These are phyloP conservation scores for Aphrocallistes beatrix DNA, from an alignment of 37 sponge, comb jelly and placozoan genomes.

Conservation along the genomic window DNA sequence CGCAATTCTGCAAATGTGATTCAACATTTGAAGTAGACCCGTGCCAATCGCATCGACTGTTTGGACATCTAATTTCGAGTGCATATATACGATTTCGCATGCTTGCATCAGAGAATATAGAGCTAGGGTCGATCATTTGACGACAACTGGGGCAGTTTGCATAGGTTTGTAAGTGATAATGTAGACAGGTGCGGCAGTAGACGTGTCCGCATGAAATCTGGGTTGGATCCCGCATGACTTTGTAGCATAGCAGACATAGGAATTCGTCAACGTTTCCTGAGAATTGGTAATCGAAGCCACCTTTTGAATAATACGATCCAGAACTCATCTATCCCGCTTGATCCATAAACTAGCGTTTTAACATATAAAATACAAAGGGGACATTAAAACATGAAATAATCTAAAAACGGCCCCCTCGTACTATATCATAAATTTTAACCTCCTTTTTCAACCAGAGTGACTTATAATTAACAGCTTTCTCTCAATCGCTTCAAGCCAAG, in stretches of 20 bases:
- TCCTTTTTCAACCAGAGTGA: no score
- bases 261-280: neutral
- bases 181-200: neutral
- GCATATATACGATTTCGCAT: neutral
- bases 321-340: no score
- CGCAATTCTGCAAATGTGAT: no score
- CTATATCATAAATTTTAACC: no score
- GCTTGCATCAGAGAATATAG: neutral
- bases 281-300: neutral
- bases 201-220: neutral
- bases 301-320: no score
- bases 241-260: neutral
- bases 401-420: no score
- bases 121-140: neutral
- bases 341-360: no score
- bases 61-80: neutral
- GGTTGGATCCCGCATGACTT: neutral
- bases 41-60: neutral
- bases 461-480: no score
- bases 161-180: neutral
- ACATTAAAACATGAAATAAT: no score
- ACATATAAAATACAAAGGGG: no score
- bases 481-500: no score
- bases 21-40: neutral
- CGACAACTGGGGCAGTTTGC: neutral